phyloP scores from a whole-genome alignment of 2,113 vertebrate species.

The Psittacara wagleri region DNA sequence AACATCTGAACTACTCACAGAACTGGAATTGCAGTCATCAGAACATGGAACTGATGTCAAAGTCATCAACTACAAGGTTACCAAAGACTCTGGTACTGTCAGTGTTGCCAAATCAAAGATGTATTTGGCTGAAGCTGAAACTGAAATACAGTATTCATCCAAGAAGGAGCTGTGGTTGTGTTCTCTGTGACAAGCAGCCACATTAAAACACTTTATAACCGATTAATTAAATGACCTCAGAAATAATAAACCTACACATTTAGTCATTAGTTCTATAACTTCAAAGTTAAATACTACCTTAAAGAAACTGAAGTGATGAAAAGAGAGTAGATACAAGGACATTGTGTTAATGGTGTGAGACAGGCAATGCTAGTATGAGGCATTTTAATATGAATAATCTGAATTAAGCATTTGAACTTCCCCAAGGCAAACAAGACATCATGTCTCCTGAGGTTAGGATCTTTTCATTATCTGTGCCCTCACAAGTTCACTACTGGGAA shows the following conservation, averaged over 20 bases:
- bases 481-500: background rate
- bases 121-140: background rate
- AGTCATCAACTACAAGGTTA: background rate
- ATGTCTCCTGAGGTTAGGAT: background rate
- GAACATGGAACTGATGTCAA: background rate
- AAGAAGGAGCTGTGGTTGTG: background rate
- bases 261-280: background rate
- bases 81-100: background rate
- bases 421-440: background rate
- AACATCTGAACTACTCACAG: background rate
- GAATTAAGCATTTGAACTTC: background rate
- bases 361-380: background rate
- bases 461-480: background rate
- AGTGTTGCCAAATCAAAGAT: background rate
- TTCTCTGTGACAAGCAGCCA: background rate
- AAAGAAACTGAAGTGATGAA: background rate
- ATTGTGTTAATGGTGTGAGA: background rate
- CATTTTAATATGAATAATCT: background rate
- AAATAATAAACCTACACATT: background rate
- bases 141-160: background rate
- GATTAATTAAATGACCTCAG: background rate
- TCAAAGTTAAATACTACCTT: background rate
- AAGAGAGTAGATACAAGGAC: background rate
- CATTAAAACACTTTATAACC: background rate
- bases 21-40: background rate